Evolutionary conservation across 2,113 vertebrate species (phyloP), one percentile per base, ranked within the genome.

Genomic region (Kobus ellipsiprymnus): DNA sequence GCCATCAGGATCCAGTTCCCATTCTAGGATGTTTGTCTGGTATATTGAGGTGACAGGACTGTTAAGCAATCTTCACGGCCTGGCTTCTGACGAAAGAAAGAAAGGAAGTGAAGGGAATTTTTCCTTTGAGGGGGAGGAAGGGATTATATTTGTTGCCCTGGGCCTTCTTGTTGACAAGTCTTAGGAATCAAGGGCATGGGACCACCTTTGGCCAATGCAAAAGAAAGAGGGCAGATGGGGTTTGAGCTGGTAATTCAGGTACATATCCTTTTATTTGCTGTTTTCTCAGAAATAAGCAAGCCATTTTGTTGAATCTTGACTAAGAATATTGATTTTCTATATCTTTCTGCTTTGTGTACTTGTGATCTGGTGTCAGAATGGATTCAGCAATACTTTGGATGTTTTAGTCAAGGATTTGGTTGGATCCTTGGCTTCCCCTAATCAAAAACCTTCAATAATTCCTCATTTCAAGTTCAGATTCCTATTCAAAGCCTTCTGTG

Each of bases 1-100:
- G 97, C 86, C 87, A 78, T 97, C 87, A 81, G 95, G 91, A 97
- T 96, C 57, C 91, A 94, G 96, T 94, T 97, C 90, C 93, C 55
- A 44, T 87, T 91, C 27, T 84, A 81, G 87, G 33, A 4, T 55
- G 91, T 50, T 74, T 81, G 46, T 95, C 93, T 95, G 88, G 33
- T 62, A 8, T 36, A 3, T 15, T 8, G 87, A 95, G 97, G 97
- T 82, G 90, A 90, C 64, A 87, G 86, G 80, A 74, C 25, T 80
- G 85, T 87, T 64, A 48, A 90, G 94, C 94, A 55, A n/a, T 40
- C 96, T 80, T 78, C 52, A 25, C 2, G 19, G 78, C 85, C 95
- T 36, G 89, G 86, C 96, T 52, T 84, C 88, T 44, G 64, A 59
- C 11, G 46, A 91, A 40, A 91, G 94, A 60, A 59, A 59, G 57